These are phyloP conservation scores for Molanna angustata DNA, from an alignment of 2,888 invertebrate species.

Conservation along the genomic window DNA sequence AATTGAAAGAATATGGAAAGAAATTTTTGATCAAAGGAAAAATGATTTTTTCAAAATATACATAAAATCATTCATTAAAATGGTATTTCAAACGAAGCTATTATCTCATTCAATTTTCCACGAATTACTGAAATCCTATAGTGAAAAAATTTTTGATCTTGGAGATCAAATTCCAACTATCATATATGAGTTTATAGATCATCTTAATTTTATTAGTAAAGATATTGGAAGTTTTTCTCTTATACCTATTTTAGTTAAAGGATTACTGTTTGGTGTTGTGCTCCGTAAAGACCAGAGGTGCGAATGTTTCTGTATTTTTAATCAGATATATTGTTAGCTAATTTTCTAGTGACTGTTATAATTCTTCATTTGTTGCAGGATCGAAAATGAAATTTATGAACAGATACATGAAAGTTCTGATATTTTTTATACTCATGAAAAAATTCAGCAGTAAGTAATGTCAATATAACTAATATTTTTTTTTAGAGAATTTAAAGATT, in stretches of 20 bases:
- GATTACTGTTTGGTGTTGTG: slow-evolving; percentile 50
- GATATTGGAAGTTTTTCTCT: slow-evolving; percentile 38
- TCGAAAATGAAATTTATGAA: slow-evolving; percentile 38
- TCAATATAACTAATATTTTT: too few relatives aligned
- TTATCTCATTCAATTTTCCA: slow-evolving; percentile 8
- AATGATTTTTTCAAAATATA: slow-evolving; percentile 46
- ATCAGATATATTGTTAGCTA: neutral
- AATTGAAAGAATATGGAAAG: slow-evolving; percentile 45
- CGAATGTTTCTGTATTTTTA: slow-evolving; percentile 6
- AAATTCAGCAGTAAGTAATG: too few relatives aligned
- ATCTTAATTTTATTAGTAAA: slow-evolving; percentile 31
- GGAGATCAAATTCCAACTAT: slow-evolving; percentile 43
- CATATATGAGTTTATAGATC: slow-evolving; percentile 41
- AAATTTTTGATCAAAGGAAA: slow-evolving; percentile 50
- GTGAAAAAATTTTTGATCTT: slow-evolving; percentile 43
- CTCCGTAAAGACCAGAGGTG: slow-evolving; percentile 57
- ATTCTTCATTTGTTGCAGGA: slow-evolving; percentile 35
- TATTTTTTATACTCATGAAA: too few relatives aligned
- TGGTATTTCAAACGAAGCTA: slow-evolving; percentile 36
- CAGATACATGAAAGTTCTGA: too few relatives aligned
- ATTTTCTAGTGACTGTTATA: too few relatives aligned
- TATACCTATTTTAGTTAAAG: slow-evolving; percentile 45
- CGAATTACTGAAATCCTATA: slow-evolving; percentile 18
- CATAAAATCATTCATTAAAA: slow-evolving; percentile 44
- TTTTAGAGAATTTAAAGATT: too few relatives aligned